phyloP scores from a whole-genome alignment of 2,888 invertebrate species.

The Lepidonotus clava region DNA sequence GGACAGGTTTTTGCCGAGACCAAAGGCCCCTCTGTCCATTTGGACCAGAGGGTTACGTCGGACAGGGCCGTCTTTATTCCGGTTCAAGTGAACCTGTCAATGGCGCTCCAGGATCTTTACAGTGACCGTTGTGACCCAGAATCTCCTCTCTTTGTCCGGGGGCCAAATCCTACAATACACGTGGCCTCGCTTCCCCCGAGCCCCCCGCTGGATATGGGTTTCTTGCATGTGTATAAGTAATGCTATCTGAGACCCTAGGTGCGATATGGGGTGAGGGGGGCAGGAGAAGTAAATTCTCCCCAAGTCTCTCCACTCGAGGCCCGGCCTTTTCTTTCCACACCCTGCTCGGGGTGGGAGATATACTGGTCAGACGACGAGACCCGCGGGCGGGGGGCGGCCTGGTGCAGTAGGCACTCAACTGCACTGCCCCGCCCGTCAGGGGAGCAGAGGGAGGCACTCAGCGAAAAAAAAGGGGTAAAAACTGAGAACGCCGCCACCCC shows the following conservation, averaged over 20 bases:
- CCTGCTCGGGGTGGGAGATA: not conserved
- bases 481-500: not conserved
- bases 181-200: not conserved
- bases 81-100: not conserved
- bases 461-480: not conserved
- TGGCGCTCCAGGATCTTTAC: not conserved
- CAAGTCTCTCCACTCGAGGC: not conserved
- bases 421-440: not conserved
- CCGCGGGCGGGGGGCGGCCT: not conserved
- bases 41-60: not conserved
- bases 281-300: not conserved
- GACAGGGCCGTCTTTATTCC: not conserved
- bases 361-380: slow-evolving; percentile 9
- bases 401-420: slow-evolving; percentile 19
- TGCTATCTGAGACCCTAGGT: not conserved
- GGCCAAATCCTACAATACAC: not conserved
- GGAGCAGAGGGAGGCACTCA: too few species aligned
- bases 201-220: not conserved
- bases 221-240: not conserved
- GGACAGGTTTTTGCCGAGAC: not conserved
- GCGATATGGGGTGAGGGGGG: not conserved
- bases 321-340: not conserved
- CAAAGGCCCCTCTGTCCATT: slow-evolving; percentile 3
- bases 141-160: not conserved
- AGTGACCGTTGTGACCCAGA: not conserved